Evolutionary conservation across 2,888 invertebrate genomes (phyloP).

Genomic region (Amphiduros pacificus): DNA sequence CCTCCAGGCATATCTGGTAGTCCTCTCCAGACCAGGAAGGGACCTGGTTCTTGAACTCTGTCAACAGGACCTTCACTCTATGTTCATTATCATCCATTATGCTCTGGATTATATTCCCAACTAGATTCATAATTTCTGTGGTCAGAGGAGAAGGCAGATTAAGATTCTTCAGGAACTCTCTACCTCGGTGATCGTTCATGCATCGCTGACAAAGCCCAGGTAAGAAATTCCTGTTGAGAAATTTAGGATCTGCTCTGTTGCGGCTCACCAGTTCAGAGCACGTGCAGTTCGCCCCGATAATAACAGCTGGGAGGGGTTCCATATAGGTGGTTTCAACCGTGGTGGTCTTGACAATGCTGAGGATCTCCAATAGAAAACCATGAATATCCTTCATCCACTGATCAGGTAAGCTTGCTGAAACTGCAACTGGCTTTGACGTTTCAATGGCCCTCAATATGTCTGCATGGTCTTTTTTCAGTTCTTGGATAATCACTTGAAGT

Average conservation of each 20-base stretch:
- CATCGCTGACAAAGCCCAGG: slow-evolving; percentile 12
- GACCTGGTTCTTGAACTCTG: background rate
- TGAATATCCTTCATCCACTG: background rate
- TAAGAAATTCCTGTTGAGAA: background rate
- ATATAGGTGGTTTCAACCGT: background rate
- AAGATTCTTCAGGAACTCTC: slow-evolving; percentile 8
- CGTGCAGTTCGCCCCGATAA: background rate
- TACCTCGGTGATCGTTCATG: slow-evolving; percentile 7
- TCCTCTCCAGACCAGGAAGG: background rate
- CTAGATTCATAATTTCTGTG: background rate
- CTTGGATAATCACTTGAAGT: background rate
- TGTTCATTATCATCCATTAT: slow-evolving; percentile 5
- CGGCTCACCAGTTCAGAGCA: slow-evolving; percentile 2
- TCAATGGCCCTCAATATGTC: background rate
- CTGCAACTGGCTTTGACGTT: no score
- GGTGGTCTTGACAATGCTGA: background rate
- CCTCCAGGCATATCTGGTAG: slow-evolving; percentile 5
- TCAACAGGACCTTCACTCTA: background rate
- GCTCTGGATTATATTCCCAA: slow-evolving; percentile 4
- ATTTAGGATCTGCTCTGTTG: background rate
- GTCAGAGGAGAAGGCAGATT: slow-evolving; percentile 5
- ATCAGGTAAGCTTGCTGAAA: background rate
- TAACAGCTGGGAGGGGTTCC: background rate
- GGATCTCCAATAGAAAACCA: slow-evolving; percentile 2
- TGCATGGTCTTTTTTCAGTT: background rate